Conservation (phyloP, 2,113 vertebrate genomes). For the Pampusana beccarii region DNA sequence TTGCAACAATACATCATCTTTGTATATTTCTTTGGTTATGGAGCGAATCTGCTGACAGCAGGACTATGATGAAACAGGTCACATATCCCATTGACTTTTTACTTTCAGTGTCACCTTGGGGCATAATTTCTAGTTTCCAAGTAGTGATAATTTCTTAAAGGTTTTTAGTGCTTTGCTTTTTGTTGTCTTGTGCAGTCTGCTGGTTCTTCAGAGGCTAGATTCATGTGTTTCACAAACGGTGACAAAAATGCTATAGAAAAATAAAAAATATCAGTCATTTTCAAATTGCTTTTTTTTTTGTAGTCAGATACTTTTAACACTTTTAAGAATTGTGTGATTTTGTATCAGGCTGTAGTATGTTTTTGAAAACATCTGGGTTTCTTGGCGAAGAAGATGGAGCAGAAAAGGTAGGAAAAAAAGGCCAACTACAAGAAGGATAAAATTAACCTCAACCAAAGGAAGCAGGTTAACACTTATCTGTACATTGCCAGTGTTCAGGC, state of each 20-base stretch:
- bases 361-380: background rate
- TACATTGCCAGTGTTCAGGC: background rate
- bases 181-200: background rate
- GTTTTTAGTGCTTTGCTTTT: background rate
- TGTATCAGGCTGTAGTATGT: background rate
- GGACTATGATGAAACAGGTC: background rate
- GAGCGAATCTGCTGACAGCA: constrained; percentile 25
- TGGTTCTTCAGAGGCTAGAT: background rate
- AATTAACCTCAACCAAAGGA: background rate
- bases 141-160: background rate
- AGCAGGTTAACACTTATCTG: background rate
- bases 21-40: background rate
- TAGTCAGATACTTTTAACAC: background rate
- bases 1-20: constrained; percentile 39
- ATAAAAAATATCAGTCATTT: background rate
- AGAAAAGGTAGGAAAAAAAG: background rate
- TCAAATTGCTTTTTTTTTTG: background rate
- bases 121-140: background rate
- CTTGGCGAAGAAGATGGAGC: background rate
- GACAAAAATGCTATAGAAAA: background rate
- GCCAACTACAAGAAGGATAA: background rate
- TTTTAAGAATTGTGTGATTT: background rate
- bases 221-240: background rate
- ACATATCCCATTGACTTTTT: background rate
- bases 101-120: constrained; percentile 45